Conservation (phyloP, 2,888 invertebrate species). For the Caenorhabditis imperialis region DNA sequence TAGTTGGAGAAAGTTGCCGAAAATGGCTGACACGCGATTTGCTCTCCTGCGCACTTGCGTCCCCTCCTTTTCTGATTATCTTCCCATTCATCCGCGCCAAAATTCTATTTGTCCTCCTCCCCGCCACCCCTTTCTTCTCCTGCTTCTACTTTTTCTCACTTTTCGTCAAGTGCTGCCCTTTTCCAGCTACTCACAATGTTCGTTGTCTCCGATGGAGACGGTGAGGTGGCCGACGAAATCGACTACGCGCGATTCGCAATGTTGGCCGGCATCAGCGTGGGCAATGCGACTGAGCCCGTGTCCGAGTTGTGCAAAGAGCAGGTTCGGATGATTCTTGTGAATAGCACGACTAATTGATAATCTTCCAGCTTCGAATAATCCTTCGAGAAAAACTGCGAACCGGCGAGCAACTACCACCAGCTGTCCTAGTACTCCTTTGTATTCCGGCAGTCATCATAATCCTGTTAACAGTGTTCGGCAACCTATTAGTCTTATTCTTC, state of each 20-base stretch:
- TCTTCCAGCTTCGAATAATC: conserved; percentile 33
- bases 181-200: conserved; percentile 20
- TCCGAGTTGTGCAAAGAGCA: conserved; percentile 52
- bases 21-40: conserved; percentile 43
- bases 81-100: conserved; percentile 51
- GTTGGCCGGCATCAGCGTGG: conserved; percentile 26
- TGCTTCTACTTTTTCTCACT: conserved; percentile 39
- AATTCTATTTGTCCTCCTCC: conserved; percentile 49
- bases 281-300: conserved; percentile 20
- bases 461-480: conserved; percentile 77
- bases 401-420: conserved; percentile 50
- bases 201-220: conserved; percentile 48
- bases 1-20: conserved; percentile 24
- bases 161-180: conserved; percentile 37
- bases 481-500: conserved; percentile 77
- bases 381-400: conserved; percentile 24
- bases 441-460: conserved; percentile 77
- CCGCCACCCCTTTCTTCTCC: too few relatives aligned
- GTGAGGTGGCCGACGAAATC: conserved; percentile 27
- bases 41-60: conserved; percentile 24
- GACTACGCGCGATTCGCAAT: conserved; percentile 29
- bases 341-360: background rate
- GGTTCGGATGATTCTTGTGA: conserved; percentile 10
- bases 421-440: conserved; percentile 61
- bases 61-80: conserved; percentile 45